Conservation (phyloP, 2,888 invertebrate species). For the Pemphredon lugubris region DNA sequence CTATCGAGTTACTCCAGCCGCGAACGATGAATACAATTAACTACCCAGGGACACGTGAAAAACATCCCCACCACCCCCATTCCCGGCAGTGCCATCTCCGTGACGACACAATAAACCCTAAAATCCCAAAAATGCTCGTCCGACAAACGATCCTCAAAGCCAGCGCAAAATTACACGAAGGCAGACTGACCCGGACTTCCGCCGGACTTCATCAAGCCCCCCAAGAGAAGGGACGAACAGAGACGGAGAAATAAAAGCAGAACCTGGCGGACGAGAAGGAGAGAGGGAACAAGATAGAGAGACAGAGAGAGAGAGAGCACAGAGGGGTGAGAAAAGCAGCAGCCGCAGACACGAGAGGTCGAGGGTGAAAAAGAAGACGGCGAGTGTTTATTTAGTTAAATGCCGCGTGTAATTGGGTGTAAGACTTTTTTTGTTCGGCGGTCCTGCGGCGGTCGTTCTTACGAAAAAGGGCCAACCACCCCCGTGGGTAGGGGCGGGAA, state of each 20-base stretch:
- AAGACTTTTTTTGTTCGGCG: slow-evolving; percentile 59
- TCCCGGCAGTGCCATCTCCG: too few relatives aligned
- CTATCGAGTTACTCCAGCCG: background rate
- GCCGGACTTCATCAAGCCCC: slow-evolving; percentile 8
- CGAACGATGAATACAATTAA: background rate
- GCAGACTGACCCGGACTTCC: too few relatives aligned
- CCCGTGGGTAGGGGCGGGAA: slow-evolving; percentile 6
- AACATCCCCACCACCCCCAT: too few relatives aligned
- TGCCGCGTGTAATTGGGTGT: slow-evolving; percentile 72
- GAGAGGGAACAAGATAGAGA: too few relatives aligned
- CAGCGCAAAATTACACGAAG: too few relatives aligned
- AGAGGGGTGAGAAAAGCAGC: slow-evolving; percentile 21
- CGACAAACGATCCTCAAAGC: too few relatives aligned
- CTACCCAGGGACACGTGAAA: too few relatives aligned
- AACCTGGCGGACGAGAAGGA: too few relatives aligned
- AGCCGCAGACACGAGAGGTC: background rate
- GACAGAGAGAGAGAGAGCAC: slow-evolving; percentile 22
- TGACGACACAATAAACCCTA: too few relatives aligned
- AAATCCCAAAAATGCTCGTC: too few relatives aligned
- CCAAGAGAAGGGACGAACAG: background rate
- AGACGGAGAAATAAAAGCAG: background rate
- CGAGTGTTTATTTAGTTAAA: slow-evolving; percentile 70
- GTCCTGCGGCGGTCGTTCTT: slow-evolving; percentile 13
- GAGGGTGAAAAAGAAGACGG: slow-evolving; percentile 20
- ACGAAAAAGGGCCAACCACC: slow-evolving; percentile 38